phyloP scores from a whole-genome alignment of 2,113 vertebrate species.

The Oenanthe oenanthe region DNA sequence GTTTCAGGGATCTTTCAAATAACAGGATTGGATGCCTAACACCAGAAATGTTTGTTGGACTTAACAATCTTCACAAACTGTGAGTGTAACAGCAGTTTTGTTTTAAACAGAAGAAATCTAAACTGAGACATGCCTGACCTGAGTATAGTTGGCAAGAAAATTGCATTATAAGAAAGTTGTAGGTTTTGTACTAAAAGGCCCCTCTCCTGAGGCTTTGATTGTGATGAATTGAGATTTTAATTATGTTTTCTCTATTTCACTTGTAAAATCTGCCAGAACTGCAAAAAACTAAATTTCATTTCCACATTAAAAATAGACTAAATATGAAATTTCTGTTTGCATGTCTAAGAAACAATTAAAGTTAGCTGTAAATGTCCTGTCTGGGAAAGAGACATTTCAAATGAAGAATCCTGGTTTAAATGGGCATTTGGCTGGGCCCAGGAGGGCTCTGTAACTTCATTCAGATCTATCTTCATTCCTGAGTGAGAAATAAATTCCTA shows the following conservation, averaged over 20 bases:
- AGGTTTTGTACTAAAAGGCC: not conserved
- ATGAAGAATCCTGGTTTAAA: not conserved
- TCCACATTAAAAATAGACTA: not conserved
- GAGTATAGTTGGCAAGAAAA: not conserved
- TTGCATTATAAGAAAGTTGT: not conserved
- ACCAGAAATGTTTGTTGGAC: conserved; percentile 86
- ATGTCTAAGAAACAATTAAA: not conserved
- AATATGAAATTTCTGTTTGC: not conserved
- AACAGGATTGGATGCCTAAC: conserved; percentile 91
- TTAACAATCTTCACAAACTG: conserved; percentile 87
- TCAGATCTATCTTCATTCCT: not conserved
- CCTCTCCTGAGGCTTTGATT: not conserved
- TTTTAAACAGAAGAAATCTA: not conserved
- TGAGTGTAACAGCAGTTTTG: conserved; percentile 73
- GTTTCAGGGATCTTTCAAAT: conserved; percentile 89
- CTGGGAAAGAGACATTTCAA: not conserved
- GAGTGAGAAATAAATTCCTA: not conserved
- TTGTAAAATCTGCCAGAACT: not conserved
- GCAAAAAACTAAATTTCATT: not conserved
- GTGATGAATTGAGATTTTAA: not conserved
- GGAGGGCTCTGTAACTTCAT: not conserved
- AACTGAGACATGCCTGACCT: not conserved
- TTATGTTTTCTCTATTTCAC: not conserved
- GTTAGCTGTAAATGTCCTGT: not conserved
- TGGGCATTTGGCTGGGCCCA: not conserved